Percentiles rank a stretch among this genome's conserved stretches.
phyloP scores from a whole-genome alignment of 2,888 invertebrate species.

The Tipula lateralis region DNA sequence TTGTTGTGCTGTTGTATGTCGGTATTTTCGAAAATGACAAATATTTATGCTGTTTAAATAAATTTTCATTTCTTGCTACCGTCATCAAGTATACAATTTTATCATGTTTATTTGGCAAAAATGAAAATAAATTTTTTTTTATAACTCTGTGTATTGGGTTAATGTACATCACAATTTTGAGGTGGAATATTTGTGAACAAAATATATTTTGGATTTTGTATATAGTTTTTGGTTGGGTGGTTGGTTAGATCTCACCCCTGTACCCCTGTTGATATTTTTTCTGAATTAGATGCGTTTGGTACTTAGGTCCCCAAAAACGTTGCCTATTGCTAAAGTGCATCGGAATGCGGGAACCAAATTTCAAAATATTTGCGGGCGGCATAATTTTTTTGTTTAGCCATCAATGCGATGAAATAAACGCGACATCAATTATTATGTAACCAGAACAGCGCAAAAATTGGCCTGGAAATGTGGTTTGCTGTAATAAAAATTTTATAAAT shows the following conservation, averaged over 20 bases:
- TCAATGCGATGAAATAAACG: too few species aligned
- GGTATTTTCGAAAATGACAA: neutral
- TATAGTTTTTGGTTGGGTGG: neutral
- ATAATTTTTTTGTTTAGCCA: too few species aligned
- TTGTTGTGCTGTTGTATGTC: neutral
- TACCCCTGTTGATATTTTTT: too few species aligned
- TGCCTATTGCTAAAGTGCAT: too few species aligned
- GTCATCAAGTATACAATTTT: neutral
- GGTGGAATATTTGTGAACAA: neutral
- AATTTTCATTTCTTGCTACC: constrained; percentile 11
- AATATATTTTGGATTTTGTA: neutral
- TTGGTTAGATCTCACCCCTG: neutral
- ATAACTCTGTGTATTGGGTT: neutral
- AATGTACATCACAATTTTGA: neutral
- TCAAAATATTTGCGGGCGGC: too few species aligned
- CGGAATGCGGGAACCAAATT: too few species aligned
- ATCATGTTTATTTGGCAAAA: neutral
- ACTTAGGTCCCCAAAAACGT: too few species aligned
- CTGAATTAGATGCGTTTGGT: too few species aligned
- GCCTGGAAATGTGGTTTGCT: too few species aligned
- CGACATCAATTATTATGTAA: too few species aligned
- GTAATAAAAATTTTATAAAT: too few species aligned
- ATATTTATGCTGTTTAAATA: neutral
- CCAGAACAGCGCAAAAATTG: too few species aligned
- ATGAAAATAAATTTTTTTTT: neutral